phyloP scores from a whole-genome alignment of 2,888 invertebrate species.

The Acheta domesticus region DNA sequence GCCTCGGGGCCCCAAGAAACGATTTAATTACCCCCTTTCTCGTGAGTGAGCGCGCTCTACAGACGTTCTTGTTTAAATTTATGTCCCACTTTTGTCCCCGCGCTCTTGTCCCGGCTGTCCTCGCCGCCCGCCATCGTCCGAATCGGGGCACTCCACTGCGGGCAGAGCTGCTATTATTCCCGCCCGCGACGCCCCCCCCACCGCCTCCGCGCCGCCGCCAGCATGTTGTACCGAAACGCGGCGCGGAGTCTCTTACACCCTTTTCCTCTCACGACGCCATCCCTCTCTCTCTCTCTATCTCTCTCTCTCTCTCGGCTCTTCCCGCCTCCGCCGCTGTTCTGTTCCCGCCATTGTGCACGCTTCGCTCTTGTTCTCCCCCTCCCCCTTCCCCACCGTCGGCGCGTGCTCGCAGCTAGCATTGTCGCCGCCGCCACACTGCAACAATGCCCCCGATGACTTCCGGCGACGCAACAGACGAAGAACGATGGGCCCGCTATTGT shows the following conservation, averaged over 20 bases:
- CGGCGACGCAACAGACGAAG: slow-evolving; percentile 7
- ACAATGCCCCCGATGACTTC: slow-evolving; percentile 6
- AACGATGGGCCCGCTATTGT: neutral
- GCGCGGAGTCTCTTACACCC: neutral
- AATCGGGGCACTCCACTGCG: neutral
- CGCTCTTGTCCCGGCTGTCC: neutral
- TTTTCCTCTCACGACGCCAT: slow-evolving; percentile 18
- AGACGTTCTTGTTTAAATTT: neutral
- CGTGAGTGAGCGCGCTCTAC: neutral
- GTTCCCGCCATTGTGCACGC: neutral
- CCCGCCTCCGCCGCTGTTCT: neutral
- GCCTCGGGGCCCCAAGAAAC: neutral
- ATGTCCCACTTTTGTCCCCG: neutral
- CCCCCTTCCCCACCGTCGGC: neutral
- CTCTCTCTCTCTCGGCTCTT: too few relatives aligned
- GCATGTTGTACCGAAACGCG: neutral
- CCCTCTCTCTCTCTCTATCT: too few relatives aligned
- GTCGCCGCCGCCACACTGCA: slow-evolving; percentile 1
- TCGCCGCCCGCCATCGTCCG: neutral
- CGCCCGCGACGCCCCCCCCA: neutral
- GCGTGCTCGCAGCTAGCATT: neutral
- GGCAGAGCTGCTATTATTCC: neutral
- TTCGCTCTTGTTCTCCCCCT: neutral
- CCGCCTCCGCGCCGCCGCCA: too few relatives aligned
- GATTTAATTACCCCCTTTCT: neutral